phyloP scores from a whole-genome alignment of 23 tunicate genomes.

The Diplosoma virens region DNA sequence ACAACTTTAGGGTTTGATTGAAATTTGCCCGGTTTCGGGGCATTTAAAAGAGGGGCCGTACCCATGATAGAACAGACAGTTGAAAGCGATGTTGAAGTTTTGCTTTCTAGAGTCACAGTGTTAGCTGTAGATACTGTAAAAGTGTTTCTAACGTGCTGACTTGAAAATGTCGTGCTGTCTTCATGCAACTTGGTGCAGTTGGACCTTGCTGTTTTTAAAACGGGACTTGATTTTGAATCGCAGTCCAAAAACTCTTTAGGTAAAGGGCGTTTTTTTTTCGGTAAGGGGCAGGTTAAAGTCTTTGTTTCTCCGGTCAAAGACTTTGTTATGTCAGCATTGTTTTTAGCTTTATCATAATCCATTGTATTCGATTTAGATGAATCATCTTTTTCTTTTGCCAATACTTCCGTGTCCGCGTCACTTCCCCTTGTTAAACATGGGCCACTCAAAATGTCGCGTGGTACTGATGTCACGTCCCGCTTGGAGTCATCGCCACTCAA shows the following conservation, averaged over 20 bases:
- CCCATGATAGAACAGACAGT: slow-evolving; percentile 39
- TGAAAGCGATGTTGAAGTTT: slow-evolving; percentile 43
- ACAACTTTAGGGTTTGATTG: slow-evolving; percentile 67
- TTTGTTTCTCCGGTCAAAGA: neutral
- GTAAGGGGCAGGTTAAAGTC: slow-evolving; percentile 54
- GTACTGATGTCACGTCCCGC: neutral
- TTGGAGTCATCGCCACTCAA: neutral
- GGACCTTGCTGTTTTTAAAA: neutral
- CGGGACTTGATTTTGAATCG: neutral
- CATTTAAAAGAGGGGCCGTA: neutral
- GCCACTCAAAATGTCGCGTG: neutral
- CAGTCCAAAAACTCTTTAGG: slow-evolving; percentile 69
- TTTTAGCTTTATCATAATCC: neutral
- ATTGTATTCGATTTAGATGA: neutral
- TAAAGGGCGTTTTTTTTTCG: slow-evolving; percentile 81
- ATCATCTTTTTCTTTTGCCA: too few relatives aligned
- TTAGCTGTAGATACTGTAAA: slow-evolving; percentile 16
- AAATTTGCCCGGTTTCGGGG: neutral
- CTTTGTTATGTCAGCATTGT: neutral
- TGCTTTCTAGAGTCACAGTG: slow-evolving; percentile 45
- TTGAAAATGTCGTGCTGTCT: neutral
- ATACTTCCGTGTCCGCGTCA: neutral
- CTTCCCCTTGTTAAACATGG: neutral
- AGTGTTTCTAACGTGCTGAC: slow-evolving; percentile 9
- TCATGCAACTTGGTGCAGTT: neutral